Base-by-base conservation (phyloP, 2,888 invertebrate genomes). In the Digitonthophagus gazella region DNA sequence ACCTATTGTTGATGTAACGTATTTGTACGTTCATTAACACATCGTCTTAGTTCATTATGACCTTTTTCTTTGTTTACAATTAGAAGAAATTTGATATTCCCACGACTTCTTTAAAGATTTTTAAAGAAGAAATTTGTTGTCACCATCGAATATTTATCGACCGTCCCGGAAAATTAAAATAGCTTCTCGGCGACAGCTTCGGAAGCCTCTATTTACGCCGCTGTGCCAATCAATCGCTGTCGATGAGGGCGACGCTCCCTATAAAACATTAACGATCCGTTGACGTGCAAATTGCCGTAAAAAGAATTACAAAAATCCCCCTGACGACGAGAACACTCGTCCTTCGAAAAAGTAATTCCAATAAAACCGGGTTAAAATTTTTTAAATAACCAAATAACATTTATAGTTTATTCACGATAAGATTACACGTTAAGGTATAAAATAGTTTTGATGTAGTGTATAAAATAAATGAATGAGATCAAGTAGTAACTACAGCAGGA, bases 211-310 rank as follows among this genome's bases (percentile, higher is more conserved):
- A 44, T 44, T 44, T 44, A 44, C 28, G 28, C 28, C 28, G 28
- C 28, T 44, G 8, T 44, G 61, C 19, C 61, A 19, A 61, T 61
- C 61, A 61, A 61, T 61, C 20, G 61, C 15, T 61, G 61, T 61
- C 61, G 19, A 61, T 19, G 20, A 19, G 61, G 61, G 18, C 61
- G 61, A n/a, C 61, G 61, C 16, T 61, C 19, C 20, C 61, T 18
- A 61, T 61, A 61, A 61, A 61, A 61, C 61, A 61, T 61, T 61
- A 61, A 61, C 19, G 61, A 19, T n/a, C 61, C 16, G 18, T 61
- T 61, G 61, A 61, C 28, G 28, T 44, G 28, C 28, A 44, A 44
- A 44, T 44, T 44, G 28, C 28, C 28, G 28, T 44, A 44, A 44
- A 44, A 44, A 11, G 11, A 44, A 1, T 44, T 8, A 44, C 28